Base-by-base conservation (phyloP, 2,888 invertebrate species). In the Drosophila percnosoma region DNA sequence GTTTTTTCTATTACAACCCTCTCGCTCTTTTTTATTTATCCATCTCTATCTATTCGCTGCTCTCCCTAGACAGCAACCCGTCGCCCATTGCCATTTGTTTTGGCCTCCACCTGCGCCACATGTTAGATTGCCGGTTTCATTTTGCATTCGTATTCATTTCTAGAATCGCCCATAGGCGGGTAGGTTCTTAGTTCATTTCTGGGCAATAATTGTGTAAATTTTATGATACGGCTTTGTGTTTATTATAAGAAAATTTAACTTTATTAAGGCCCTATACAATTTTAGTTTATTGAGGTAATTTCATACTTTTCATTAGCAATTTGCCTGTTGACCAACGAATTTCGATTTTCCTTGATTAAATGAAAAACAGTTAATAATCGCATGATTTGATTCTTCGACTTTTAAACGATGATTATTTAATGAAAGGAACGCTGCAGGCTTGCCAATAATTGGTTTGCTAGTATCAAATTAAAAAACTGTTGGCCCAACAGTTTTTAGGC, bases 121-220 rank as follows among this genome's bases (percentile, higher is more conserved):
- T 76, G 70, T 74, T 83, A 79, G 61, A 69, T 83, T 76, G 83
- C 83, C 83, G 78, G 68, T 75, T 34, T 36, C 58, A 61, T 59
- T 79, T 70, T 42, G 70, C 45, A 61, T 63, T 33, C 48, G 58
- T 18, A 49, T 57, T 15, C 15, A 57, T 54, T 38, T 38, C 34
- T 10, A 5, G 38, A 51, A 61, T 59, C 59, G 49, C 27, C 33
- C 21, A 49, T 27, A 57, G 53, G 73, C 58, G 61, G 61, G 45
- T 58, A 36, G 40, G 36, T 8, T 63, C 54, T 13, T 5, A 13
- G 27, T 18, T 15, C 13, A 33, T 15, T 21, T 29, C 34, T 33
- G 11, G 36, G 36, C 57, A 67, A 51, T 68, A 57, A 51, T 42
- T 57, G 34, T 18, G 15, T 34, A 33, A 21, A 29, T 21, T 29